phyloP scores from a whole-genome alignment of 1,140 invertebrate genomes.

The Piezodorus guildinii region DNA sequence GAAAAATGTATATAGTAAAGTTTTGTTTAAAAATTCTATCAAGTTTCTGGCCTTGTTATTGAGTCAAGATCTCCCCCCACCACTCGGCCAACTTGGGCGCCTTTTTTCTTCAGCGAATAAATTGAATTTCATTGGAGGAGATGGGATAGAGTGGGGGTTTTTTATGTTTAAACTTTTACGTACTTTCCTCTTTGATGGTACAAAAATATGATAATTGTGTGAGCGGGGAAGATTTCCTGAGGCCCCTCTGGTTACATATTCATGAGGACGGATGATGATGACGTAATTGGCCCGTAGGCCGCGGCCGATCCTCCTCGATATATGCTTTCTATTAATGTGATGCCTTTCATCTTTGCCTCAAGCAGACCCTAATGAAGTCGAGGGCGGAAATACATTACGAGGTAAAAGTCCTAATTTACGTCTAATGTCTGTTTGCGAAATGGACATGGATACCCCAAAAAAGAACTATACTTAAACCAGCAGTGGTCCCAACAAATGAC shows the following conservation, averaged over 20 bases:
- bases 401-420: too few relatives aligned
- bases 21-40: conserved; percentile 30
- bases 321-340: too few relatives aligned
- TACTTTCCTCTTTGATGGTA: conserved; percentile 29
- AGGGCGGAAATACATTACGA: too few relatives aligned
- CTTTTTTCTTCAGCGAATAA: conserved; percentile 26
- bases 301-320: too few relatives aligned
- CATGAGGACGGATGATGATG: not conserved
- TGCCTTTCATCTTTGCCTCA: too few relatives aligned
- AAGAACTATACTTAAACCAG: too few relatives aligned
- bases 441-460: too few relatives aligned
- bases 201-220: conserved; percentile 30
- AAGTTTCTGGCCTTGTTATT: conserved; percentile 28
- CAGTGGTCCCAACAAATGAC: too few relatives aligned
- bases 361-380: too few relatives aligned
- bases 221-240: conserved; percentile 17
- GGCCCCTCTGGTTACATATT: conserved; percentile 6
- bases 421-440: too few relatives aligned
- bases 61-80: conserved; percentile 21
- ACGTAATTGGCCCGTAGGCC: not conserved
- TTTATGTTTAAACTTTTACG: conserved; percentile 28
- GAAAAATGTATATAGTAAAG: conserved; percentile 29
- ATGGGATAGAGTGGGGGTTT: conserved; percentile 17
- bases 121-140: conserved; percentile 28
- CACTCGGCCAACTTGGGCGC: not conserved